Evolutionary conservation across 2,888 invertebrate genomes (phyloP), one percentile per base, ranked within the genome.

Genomic region (Fragum whitleyi): DNA sequence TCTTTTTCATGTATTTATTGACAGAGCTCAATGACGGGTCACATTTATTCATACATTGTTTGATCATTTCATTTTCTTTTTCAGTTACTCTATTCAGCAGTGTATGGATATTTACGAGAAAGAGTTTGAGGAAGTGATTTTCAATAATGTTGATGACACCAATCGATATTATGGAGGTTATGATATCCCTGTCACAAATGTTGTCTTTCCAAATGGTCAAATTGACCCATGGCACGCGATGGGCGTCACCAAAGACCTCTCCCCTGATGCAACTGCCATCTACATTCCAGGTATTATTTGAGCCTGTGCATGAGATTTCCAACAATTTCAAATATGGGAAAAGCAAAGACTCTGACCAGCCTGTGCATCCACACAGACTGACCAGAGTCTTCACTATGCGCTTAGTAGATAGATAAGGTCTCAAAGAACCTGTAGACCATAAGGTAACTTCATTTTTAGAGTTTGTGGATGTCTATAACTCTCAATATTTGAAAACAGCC

Each of bases 131-230:
- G 90, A 94, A 2, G 93, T 95, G 0, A 95, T 97, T 53, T 93
- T 95, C 16, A 90, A 94, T 0, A 96, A 95, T 0, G 96, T 96
- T 0, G 94, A 95, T 0, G 95, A 96, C 90, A 97, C 97, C 0
- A 98, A 98, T 85, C 89, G 89, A 9, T 91, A 93, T 71, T 98
- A 97, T 90, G 98, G 98, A 0, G 97, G 96, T 0, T 94, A 96
- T 5, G 95, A 96, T 77, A 95, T 97, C 42, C 94, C 96, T 16
- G 96, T 96, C 0, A 95, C 95, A 16, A 96, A 97, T 87, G 96
- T 97, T 9, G 96, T 97, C 0, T 98, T 96, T 91, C 96, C 97
- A 5, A 98, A 98, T 91, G 98, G 98, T 28, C 96, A 97, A 0
- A 96, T 97, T 69, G 98, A 98, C 95, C 95, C 95, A 2, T 95